These are phyloP conservation scores for Bursaphelenchus okinawaensis DNA, from an alignment of 2,888 invertebrate species.

Conservation along the genomic window DNA sequence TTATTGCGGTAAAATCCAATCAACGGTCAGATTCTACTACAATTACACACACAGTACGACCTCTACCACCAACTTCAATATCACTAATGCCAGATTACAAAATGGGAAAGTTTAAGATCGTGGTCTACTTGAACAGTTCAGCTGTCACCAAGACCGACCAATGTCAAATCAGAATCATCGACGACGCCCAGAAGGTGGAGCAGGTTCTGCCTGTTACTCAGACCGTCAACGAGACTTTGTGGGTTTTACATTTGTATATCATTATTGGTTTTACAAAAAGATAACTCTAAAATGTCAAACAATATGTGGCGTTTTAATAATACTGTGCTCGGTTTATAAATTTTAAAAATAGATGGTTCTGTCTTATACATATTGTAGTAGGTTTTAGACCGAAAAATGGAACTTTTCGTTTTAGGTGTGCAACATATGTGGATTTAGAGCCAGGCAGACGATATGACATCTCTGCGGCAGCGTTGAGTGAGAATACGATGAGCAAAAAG, in stretches of 20 bases:
- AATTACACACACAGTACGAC: slow-evolving; percentile 43
- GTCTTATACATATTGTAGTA: background rate
- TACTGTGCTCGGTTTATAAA: no score
- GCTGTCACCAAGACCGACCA: slow-evolving; percentile 35
- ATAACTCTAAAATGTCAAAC: no score
- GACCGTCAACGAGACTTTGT: background rate
- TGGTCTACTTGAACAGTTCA: slow-evolving; percentile 31
- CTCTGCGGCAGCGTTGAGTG: slow-evolving; percentile 31
- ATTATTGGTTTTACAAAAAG: no score
- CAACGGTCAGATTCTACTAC: slow-evolving; percentile 38
- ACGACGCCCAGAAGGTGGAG: slow-evolving; percentile 33
- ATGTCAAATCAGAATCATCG: slow-evolving; percentile 41
- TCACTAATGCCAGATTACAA: slow-evolving; percentile 44
- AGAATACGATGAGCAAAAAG: slow-evolving; percentile 34
- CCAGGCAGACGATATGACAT: slow-evolving; percentile 36
- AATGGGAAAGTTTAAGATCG: slow-evolving; percentile 41
- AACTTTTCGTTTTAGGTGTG: slow-evolving; percentile 19
- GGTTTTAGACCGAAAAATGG: background rate
- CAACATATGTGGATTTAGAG: slow-evolving; percentile 24
- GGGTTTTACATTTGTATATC: no score
- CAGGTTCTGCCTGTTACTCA: slow-evolving; percentile 25
- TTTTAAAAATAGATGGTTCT: no score
- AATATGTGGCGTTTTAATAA: no score
- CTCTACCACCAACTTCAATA: slow-evolving; percentile 45
- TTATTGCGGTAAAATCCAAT: slow-evolving; percentile 43